These are phyloP conservation scores for Siniperca scherzeri DNA, from an alignment of 2,797 vertebrate species.

Conservation along the genomic window DNA sequence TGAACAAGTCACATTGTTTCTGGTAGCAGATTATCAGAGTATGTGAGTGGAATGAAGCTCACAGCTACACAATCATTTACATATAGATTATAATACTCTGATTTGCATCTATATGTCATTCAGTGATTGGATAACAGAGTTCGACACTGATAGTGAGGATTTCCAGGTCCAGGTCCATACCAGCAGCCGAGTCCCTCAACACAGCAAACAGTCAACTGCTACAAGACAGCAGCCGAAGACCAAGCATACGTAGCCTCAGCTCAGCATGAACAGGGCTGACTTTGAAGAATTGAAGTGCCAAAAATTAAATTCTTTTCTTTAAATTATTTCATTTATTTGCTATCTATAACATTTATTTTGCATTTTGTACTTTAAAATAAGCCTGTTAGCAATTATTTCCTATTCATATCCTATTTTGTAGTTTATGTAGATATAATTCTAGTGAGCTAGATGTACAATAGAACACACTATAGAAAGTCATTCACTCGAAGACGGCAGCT, in stretches of 20 bases:
- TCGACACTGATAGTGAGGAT: background rate
- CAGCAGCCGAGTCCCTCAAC: too few relatives aligned
- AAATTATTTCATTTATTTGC: background rate
- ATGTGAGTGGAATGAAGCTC: background rate
- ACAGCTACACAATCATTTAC: background rate
- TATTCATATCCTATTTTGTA: background rate
- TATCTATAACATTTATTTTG: background rate
- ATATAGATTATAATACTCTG: too few relatives aligned
- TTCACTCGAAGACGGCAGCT: background rate
- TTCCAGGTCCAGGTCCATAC: background rate
- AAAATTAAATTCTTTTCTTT: background rate
- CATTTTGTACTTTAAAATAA: background rate
- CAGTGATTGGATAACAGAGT: background rate
- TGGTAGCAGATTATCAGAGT: background rate
- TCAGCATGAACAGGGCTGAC: background rate
- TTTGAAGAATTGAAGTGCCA: background rate
- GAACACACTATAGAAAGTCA: too few relatives aligned
- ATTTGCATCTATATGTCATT: background rate
- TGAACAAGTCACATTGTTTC: background rate
- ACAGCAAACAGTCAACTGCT: background rate
- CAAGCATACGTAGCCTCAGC: background rate
- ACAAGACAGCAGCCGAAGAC: background rate
- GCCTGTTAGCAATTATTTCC: too few relatives aligned
- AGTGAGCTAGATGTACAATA: background rate
- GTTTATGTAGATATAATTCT: background rate